These are phyloP conservation scores for Aphelenchoides fujianensis DNA, from an alignment of 1,140 invertebrate genomes.

Conservation along the genomic window DNA sequence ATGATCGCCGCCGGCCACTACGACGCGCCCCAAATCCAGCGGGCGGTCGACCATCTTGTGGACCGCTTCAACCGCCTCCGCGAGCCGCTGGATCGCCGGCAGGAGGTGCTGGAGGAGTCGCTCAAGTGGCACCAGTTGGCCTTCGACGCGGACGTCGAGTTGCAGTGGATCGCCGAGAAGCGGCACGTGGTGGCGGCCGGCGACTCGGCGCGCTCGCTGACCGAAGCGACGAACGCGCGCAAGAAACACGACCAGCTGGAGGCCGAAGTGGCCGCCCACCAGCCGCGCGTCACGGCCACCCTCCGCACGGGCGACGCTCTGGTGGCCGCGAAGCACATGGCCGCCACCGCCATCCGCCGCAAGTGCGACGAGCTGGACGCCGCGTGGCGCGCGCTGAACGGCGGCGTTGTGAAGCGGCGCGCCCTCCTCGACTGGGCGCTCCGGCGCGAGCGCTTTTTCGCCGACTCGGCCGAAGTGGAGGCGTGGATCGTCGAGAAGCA, in stretches of 20 bases:
- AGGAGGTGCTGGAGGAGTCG: slow-evolving; percentile 80
- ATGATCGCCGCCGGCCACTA: slow-evolving; percentile 89
- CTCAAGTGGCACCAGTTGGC: slow-evolving; percentile 85
- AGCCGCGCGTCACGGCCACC: slow-evolving; percentile 77
- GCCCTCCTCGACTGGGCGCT: slow-evolving; percentile 44
- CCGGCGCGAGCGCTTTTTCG: slow-evolving; percentile 61
- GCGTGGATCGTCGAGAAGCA: slow-evolving; percentile 84
- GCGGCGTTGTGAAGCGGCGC: slow-evolving; percentile 35
- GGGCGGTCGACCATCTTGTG: slow-evolving; percentile 74
- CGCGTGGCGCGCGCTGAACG: slow-evolving; percentile 43
- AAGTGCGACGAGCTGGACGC: slow-evolving; percentile 64
- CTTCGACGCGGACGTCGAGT: slow-evolving; percentile 85
- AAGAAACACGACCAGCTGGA: slow-evolving; percentile 90
- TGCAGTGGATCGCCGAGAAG: slow-evolving; percentile 92
- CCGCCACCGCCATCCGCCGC: slow-evolving; percentile 70
- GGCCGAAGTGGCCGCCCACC: slow-evolving; percentile 77
- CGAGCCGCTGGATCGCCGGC: slow-evolving; percentile 67
- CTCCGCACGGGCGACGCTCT: slow-evolving; percentile 73
- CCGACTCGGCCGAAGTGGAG: slow-evolving; percentile 83
- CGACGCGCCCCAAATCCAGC: slow-evolving; percentile 79
- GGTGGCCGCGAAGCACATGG: slow-evolving; percentile 72
- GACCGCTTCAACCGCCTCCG: slow-evolving; percentile 63
- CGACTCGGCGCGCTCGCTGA: slow-evolving; percentile 72
- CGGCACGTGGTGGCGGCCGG: slow-evolving; percentile 75
- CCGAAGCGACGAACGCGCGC: slow-evolving; percentile 82